phyloP scores from a whole-genome alignment of 1,140 invertebrate species.

The Dendroctonus ponderosae region DNA sequence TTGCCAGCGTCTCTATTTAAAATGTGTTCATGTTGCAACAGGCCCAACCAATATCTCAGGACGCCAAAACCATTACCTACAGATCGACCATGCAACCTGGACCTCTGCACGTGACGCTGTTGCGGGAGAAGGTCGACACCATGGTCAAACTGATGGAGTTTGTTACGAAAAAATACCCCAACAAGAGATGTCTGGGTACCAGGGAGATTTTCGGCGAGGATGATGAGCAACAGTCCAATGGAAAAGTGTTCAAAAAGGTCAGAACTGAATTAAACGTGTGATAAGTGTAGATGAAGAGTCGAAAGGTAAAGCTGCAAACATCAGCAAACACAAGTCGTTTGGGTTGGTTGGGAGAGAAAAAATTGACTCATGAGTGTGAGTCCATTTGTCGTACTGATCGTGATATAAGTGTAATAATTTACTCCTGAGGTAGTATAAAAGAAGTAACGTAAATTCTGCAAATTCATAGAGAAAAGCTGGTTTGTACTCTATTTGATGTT shows the following conservation, averaged over 20 bases:
- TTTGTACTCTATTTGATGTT: no score
- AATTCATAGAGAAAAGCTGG: no score
- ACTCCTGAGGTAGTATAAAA: no score
- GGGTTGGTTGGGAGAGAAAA: no score
- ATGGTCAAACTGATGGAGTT: constrained; percentile 84
- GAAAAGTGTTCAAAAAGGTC: constrained; percentile 94
- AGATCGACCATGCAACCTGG: constrained; percentile 67
- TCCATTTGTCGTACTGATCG: no score
- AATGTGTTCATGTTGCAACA: constrained; percentile 13
- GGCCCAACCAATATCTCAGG: constrained; percentile 58
- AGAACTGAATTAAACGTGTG: background rate
- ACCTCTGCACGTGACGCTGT: constrained; percentile 66
- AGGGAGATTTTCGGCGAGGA: constrained; percentile 88
- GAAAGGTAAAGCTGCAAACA: no score
- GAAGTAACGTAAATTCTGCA: no score
- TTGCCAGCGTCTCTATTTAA: no score
- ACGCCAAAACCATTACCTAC: constrained; percentile 67
- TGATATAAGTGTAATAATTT: no score
- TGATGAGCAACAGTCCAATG: constrained; percentile 90
- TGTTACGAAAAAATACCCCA: constrained; percentile 68
- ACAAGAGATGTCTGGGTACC: constrained; percentile 83
- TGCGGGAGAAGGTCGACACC: constrained; percentile 77
- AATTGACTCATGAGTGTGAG: no score
- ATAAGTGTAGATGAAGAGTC: no score
- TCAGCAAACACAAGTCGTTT: no score